Conservation (phyloP, 1,140 invertebrate species). For the Cheumatopsyche charites region DNA sequence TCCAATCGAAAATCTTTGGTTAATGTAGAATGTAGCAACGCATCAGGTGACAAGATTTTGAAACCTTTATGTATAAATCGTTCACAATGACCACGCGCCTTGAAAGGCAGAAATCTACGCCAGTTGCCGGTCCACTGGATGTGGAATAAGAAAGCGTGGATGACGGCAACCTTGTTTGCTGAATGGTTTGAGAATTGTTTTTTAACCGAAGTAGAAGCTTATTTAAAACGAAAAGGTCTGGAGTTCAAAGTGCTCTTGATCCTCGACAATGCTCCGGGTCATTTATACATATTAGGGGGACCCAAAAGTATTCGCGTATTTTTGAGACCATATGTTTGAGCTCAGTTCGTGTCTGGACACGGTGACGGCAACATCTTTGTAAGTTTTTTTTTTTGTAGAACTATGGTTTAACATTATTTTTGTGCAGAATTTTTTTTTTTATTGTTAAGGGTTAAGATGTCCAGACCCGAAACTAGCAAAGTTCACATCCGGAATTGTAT, state of each 20-base stretch:
- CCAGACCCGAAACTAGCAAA: too few species aligned
- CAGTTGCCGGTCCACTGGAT: slow-evolving; percentile 52
- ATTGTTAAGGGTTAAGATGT: too few species aligned
- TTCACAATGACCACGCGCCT: slow-evolving; percentile 53
- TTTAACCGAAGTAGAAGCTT: slow-evolving; percentile 45
- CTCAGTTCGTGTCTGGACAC: too few species aligned
- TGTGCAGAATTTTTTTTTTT: too few species aligned
- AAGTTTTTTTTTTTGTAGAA: too few species aligned
- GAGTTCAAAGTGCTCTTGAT: slow-evolving; percentile 50
- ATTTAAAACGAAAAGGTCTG: slow-evolving; percentile 41
- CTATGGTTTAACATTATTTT: too few species aligned
- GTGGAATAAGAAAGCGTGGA: slow-evolving; percentile 42
- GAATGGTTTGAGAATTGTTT: slow-evolving; percentile 47
- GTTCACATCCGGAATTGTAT: too few species aligned
- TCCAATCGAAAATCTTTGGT: neutral
- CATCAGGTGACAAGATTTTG: slow-evolving; percentile 54
- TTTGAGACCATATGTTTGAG: too few species aligned
- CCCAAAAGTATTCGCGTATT: too few species aligned
- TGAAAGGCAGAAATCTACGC: slow-evolving; percentile 53
- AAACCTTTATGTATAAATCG: slow-evolving; percentile 58
- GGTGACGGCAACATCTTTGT: too few species aligned
- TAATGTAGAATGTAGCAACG: slow-evolving; percentile 54
- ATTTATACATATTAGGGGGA: slow-evolving; percentile 46
- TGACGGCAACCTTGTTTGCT: slow-evolving; percentile 43
- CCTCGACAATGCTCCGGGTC: slow-evolving; percentile 55